These are phyloP conservation scores for Agrochola lota DNA, from an alignment of 2,888 invertebrate genomes.

Conservation along the genomic window DNA sequence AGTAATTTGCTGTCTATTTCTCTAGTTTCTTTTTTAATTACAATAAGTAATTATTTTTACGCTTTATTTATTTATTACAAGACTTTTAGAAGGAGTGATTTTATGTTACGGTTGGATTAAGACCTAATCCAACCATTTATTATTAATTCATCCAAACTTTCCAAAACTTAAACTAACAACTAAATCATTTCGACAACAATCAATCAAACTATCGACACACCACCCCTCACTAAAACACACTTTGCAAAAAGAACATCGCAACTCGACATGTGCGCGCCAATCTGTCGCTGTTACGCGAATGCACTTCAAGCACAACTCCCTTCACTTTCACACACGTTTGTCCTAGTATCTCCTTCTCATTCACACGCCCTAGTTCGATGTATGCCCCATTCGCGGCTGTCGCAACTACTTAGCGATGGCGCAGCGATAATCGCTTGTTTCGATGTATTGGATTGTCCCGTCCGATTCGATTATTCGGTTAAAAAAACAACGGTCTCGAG, in stretches of 20 bases:
- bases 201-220: slow-evolving; percentile 45
- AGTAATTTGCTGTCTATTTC: background rate
- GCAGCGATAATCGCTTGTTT: slow-evolving; percentile 83
- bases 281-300: slow-evolving; percentile 88
- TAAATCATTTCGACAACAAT: slow-evolving; percentile 8
- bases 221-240: slow-evolving; percentile 70
- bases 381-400: slow-evolving; percentile 75
- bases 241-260: slow-evolving; percentile 89
- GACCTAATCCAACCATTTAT: background rate
- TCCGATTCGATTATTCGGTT: slow-evolving; percentile 83
- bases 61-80: background rate
- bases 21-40: background rate
- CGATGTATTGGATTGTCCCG: slow-evolving; percentile 86
- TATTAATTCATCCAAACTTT: background rate
- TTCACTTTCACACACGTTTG: slow-evolving; percentile 69
- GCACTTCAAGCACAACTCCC: slow-evolving; percentile 75
- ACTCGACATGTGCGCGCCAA: slow-evolving; percentile 90
- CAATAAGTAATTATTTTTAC: background rate
- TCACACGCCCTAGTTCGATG: slow-evolving; percentile 73
- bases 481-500: slow-evolving; percentile 74
- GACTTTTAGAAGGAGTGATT: background rate
- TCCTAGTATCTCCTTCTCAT: slow-evolving; percentile 63
- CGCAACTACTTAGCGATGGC: slow-evolving; percentile 86
- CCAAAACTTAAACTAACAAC: background rate
- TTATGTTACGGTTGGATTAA: background rate